Conservation (phyloP, 2,113 vertebrate species). For the Ariopsis seemanni region DNA sequence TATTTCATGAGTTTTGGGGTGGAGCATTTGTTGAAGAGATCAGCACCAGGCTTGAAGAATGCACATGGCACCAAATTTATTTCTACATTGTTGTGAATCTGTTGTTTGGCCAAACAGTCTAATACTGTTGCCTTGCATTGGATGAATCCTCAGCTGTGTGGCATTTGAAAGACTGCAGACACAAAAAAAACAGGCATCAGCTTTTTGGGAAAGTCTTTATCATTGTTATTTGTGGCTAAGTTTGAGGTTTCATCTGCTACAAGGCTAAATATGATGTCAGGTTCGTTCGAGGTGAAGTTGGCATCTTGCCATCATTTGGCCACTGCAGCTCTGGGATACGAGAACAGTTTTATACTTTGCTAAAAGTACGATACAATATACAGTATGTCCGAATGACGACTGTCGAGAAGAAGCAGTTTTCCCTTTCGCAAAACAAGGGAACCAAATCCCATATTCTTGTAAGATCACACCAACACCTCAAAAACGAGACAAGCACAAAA, state of each 20-base stretch:
- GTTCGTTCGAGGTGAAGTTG: conserved; percentile 71
- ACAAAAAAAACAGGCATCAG: conserved; percentile 34
- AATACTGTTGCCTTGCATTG: neutral
- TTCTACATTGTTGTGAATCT: conserved; percentile 12
- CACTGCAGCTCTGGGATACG: neutral
- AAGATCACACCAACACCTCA: too few relatives aligned
- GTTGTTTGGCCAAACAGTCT: neutral
- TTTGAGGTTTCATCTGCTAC: conserved; percentile 43
- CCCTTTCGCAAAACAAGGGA: neutral
- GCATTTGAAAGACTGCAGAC: conserved; percentile 31
- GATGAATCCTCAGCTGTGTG: neutral
- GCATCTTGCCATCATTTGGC: conserved; percentile 53
- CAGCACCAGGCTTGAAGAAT: neutral
- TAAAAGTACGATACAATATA: neutral
- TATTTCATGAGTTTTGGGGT: neutral
- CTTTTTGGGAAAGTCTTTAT: conserved; percentile 54
- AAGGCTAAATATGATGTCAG: conserved; percentile 26
- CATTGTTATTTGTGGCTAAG: conserved; percentile 45
- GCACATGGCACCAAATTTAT: neutral
- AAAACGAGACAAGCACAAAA: neutral
- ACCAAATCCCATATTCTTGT: neutral
- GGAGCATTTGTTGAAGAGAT: neutral
- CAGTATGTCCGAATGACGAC: neutral
- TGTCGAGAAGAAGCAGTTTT: neutral
- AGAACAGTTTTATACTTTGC: neutral